A percentile compares a stretch with the other conserved stretches of the same genome.
Conservation (phyloP, 2,113 vertebrate genomes). For the Laticauda colubrina region DNA sequence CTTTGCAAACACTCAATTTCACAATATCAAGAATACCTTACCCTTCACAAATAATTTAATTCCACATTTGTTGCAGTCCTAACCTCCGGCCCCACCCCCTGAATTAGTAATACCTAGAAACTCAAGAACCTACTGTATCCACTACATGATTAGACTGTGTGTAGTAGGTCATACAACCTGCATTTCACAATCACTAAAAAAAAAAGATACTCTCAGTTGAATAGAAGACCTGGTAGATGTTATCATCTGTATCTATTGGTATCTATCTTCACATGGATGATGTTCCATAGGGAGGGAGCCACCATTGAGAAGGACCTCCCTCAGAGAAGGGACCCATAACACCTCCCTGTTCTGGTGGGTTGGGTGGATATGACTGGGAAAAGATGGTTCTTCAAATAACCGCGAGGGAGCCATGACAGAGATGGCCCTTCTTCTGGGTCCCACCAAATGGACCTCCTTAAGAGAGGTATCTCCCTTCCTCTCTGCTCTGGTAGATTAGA, state of each 20-base stretch:
- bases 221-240: neutral
- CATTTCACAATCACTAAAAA: neutral
- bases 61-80: neutral
- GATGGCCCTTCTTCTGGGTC: too few species aligned
- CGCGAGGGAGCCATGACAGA: too few species aligned
- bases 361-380: too few species aligned
- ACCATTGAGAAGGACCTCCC: neutral
- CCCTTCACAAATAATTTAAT: neutral
- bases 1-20: neutral
- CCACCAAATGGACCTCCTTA: too few species aligned
- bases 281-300: neutral
- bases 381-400: too few species aligned
- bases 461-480: too few species aligned
- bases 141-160: neutral
- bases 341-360: neutral
- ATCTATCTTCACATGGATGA: neutral
- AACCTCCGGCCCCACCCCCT: rapidly evolving
- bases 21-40: rapidly evolving
- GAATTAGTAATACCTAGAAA: neutral
- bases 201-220: neutral
- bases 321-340: neutral
- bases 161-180: neutral
- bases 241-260: neutral
- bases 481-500: too few species aligned
- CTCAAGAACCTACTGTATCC: neutral